Evolutionary conservation across 2,113 vertebrate species (phyloP).

Genomic region (Camelus bactrianus): DNA sequence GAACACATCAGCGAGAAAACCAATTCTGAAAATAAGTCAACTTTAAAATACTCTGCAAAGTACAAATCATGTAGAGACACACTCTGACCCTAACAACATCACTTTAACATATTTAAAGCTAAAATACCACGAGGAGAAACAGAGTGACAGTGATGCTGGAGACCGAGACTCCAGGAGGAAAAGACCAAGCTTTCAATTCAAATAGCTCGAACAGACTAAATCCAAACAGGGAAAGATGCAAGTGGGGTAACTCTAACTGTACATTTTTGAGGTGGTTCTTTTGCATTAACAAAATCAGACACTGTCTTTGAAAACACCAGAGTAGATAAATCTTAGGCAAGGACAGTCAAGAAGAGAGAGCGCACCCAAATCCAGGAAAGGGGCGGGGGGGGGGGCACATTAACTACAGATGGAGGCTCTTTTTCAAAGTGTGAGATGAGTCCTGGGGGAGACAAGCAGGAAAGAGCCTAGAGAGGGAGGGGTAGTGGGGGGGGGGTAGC

Average conservation of each 20-base stretch:
- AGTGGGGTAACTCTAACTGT: background rate
- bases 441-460: no score
- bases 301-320: background rate
- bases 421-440: no score
- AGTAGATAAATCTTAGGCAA: background rate
- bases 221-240: background rate
- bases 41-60: background rate
- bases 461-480: background rate
- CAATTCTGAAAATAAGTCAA: background rate
- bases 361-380: background rate
- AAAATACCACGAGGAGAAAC: no score
- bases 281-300: background rate
- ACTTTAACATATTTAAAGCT: no score
- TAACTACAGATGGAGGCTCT: background rate
- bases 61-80: no score
- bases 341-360: background rate
- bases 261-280: background rate
- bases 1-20: background rate
- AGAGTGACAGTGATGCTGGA: no score
- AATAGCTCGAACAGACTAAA: background rate
- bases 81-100: no score
- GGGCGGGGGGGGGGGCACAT: background rate
- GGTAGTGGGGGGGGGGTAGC: rapidly evolving
- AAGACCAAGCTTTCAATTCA: background rate
- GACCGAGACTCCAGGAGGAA: no score